A percentile compares a stretch with the other conserved stretches of the same genome.
Conservation (phyloP, 2,797 vertebrate genomes). For the Arnoldichthys spilopterus region DNA sequence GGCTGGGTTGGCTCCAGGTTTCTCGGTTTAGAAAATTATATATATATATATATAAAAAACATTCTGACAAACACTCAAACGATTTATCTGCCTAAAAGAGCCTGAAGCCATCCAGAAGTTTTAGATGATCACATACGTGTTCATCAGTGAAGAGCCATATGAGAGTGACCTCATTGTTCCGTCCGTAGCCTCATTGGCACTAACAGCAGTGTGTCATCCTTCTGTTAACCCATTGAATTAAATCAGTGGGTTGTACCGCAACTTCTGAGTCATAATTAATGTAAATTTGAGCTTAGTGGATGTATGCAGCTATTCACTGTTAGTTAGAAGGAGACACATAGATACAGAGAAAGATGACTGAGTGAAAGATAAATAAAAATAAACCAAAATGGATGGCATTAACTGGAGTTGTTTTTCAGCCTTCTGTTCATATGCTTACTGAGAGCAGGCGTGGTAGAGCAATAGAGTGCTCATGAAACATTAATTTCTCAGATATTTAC, state of each 20-base stretch:
- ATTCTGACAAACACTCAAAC: neutral
- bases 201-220: constrained; percentile 48
- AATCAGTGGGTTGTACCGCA: constrained; percentile 28
- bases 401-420: constrained; percentile 38
- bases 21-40: no score
- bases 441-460: constrained; percentile 47
- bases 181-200: constrained; percentile 45
- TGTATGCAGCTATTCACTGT: constrained; percentile 34
- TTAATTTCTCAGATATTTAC: constrained; percentile 62
- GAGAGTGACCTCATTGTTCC: constrained; percentile 53
- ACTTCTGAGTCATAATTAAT: constrained; percentile 37
- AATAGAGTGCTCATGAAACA: constrained; percentile 62
- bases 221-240: constrained; percentile 42
- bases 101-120: constrained; percentile 23
- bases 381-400: neutral
- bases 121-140: constrained; percentile 41
- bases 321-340: constrained; percentile 6
- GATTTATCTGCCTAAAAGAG: neutral
- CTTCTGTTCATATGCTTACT: constrained; percentile 29
- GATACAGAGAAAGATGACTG: constrained; percentile 6
- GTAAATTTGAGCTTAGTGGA: constrained; percentile 36
- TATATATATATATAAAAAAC: no score
- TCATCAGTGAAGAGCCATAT: constrained; percentile 48
- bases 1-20: no score
- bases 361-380: neutral